Percentiles rank a stretch among this genome's conserved stretches.
phyloP scores from a whole-genome alignment of 2,888 invertebrate species.

The Melipona beecheii region DNA sequence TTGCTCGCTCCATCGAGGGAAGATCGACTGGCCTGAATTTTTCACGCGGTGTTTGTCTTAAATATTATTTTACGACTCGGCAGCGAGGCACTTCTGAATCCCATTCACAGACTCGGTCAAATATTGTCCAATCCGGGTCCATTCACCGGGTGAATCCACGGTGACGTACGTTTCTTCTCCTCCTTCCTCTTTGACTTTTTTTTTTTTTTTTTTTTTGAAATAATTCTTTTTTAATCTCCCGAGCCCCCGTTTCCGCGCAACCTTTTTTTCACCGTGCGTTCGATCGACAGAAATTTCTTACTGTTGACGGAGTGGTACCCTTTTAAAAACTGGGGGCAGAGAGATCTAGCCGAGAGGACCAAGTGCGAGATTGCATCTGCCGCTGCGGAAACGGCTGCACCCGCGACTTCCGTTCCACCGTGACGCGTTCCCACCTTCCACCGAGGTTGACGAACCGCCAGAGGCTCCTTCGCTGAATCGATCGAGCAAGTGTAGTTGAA shows the following conservation, averaged over 20 bases:
- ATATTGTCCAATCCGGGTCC: constrained; percentile 75
- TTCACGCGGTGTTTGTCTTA: constrained; percentile 72
- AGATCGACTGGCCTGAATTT: constrained; percentile 45
- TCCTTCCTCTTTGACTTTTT: constrained; percentile 19
- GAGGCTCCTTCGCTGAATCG: constrained; percentile 1
- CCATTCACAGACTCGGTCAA: constrained; percentile 74
- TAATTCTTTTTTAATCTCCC: constrained; percentile 42
- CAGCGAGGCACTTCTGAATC: constrained; percentile 56
- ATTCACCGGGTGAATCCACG: constrained; percentile 47
- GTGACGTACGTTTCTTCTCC: constrained; percentile 20
- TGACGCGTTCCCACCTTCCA: constrained; percentile 72
- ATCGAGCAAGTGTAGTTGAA: constrained; percentile 33
- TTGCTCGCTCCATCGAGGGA: constrained; percentile 37
- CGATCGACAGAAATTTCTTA: constrained; percentile 68
- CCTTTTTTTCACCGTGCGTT: constrained; percentile 68
- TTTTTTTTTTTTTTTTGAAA: background rate
- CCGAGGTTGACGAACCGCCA: constrained; percentile 70
- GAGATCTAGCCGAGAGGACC: constrained; percentile 55
- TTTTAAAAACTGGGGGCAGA: constrained; percentile 61
- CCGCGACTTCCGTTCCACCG: constrained; percentile 76
- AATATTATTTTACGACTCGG: constrained; percentile 76
- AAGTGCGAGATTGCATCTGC: constrained; percentile 80
- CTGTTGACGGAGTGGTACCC: constrained; percentile 73
- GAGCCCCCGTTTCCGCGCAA: constrained; percentile 52
- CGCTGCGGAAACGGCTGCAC: constrained; percentile 80